Evolutionary conservation across 30 jellyfish, hydroid and myxozoan genomes (phyloP), one percentile per base, ranked within the genome.

Genomic region (Haliclystus octoradiatus): DNA sequence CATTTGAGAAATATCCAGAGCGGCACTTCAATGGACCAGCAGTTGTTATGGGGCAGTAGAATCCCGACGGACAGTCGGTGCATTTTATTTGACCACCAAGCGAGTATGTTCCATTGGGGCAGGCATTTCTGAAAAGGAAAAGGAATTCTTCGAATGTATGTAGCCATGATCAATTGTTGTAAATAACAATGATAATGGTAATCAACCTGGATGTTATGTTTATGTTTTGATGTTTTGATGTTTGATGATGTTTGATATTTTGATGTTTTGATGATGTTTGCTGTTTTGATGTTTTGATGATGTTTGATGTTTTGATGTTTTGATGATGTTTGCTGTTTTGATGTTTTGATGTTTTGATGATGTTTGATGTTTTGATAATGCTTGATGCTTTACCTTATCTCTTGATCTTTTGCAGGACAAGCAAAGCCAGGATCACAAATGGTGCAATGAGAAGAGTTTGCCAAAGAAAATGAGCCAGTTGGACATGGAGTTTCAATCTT

Each of bases 341-440:
- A n/a, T n/a, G n/a, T n/a, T n/a, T n/a, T n/a, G n/a, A n/a, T n/a
- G n/a, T n/a, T n/a, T n/a, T n/a, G n/a, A n/a, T n/a, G n/a, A n/a
- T n/a, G n/a, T n/a, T n/a, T n/a, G n/a, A n/a, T n/a, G n/a, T n/a
- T n/a, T n/a, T n/a, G n/a, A n/a, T n/a, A n/a, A n/a, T n/a, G n/a
- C n/a, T n/a, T n/a, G n/a, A n/a, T n/a, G n/a, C 75, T 95, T 64
- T 77, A 76, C 94, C 65, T 70, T 31, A 69, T 53, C 24, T 74
- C 79, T 31, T 40, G 27, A 52, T 88, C 72, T 63, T 53, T 70
- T 63, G 66, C 31, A 2, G 94, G 97, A 84, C 97, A 88, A 67
- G 75, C 85, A 69, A 68, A 81, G 4, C 97, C 97, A 49, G 97
- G 83, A 1, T 91, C 93, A 70, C 97, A 88, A 63, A 33, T 66